Base-by-base conservation (phyloP, 2,888 invertebrate genomes). In the Idaea aversata region DNA sequence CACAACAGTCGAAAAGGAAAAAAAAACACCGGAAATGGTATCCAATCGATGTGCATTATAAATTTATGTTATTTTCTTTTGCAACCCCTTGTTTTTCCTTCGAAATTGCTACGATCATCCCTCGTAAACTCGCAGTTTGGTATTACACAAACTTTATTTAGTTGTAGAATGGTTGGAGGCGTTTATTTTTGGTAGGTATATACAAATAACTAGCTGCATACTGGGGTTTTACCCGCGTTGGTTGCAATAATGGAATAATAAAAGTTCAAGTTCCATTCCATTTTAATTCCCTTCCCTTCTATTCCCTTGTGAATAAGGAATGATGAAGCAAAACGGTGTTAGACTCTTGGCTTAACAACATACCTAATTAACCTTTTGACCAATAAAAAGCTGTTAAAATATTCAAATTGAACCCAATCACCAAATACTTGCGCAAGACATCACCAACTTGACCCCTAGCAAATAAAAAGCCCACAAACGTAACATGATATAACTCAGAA, bases 51-150 rank as follows among this genome's bases (percentile, higher is more conserved):
- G 70, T 71, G 66, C 72, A 78, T 82, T 84, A 86, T 82, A 84
- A 77, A 84, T 87, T 85, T 72, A 87, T 76, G 75, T 72, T 75
- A 76, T 80, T 80, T 80, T 76, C 72, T 75, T 47, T 75, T 75
- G 73, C 82, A 82, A 83, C 87, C 91, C 89, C 88, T 88, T 91
- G 89, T 90, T 91, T 84, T 91, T 82, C 78, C 76, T 86, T 82
- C 85, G 80, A 86, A 90, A 89, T 90, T 88, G 88, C 77, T 72
- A 78, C 74, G 80, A 80, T 80, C 82, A 72, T 71, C 84, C 83
- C 77, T 71, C 70, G 66, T 66, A 71, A 74, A 62, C 57, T 71
- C 71, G 70, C 73, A 79, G 74, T 69, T 25, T 70, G 79, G 77
- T 84, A 85, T 84, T 83, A 78, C 75, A 80, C 76, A 86, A 88